A percentile compares a stretch with the other conserved stretches of the same genome.
Conservation (phyloP, 2,797 vertebrate genomes). For the Peromyscus eremicus region DNA sequence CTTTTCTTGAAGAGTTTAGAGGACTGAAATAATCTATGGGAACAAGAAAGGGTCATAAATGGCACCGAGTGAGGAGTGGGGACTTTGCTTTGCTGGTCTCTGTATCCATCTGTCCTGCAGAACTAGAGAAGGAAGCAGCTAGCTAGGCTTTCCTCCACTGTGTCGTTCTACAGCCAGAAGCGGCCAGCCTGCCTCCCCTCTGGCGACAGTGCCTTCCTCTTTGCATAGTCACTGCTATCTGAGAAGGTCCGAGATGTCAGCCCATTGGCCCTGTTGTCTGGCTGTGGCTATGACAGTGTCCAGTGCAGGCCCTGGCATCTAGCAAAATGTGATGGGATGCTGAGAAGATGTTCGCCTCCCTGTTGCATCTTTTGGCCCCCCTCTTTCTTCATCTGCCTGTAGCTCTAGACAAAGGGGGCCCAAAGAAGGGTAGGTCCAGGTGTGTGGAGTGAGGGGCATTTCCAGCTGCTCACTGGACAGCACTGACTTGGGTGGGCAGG, state of each 20-base stretch:
- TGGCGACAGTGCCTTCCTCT: neutral
- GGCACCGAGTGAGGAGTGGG: neutral
- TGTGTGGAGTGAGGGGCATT: neutral
- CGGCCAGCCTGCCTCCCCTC: neutral
- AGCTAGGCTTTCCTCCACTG: neutral
- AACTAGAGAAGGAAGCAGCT: neutral
- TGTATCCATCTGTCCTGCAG: neutral
- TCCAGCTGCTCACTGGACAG: neutral
- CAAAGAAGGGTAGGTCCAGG: neutral
- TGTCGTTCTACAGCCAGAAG: neutral
- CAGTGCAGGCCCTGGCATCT: neutral
- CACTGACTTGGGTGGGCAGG: neutral
- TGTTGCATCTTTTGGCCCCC: neutral
- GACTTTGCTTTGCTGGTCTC: neutral
- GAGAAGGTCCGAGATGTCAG: neutral
- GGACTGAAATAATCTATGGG: neutral
- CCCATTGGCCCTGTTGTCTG: neutral
- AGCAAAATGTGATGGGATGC: neutral
- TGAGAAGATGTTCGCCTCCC: neutral
- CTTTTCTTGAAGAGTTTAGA: neutral
- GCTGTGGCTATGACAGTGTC: neutral
- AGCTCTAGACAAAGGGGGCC: neutral
- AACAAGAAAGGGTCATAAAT: neutral
- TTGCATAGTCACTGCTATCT: neutral
- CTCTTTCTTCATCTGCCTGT: neutral